Percentiles rank a stretch among this genome's conserved stretches.
Conservation (phyloP, 2,888 invertebrate species). For the Colletes collaris region DNA sequence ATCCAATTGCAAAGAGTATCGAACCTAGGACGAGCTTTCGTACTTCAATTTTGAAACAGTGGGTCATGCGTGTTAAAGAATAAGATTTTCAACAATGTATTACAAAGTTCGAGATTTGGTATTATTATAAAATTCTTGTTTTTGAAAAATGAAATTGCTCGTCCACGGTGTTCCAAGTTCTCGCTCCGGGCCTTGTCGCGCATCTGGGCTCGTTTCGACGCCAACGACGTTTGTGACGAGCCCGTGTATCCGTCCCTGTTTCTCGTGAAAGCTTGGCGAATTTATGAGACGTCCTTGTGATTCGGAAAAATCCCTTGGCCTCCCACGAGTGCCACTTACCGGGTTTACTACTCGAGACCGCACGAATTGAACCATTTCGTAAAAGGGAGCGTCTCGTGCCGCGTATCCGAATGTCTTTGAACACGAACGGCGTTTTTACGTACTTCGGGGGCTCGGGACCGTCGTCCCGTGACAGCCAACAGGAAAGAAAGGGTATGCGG, state of each 20-base stretch:
- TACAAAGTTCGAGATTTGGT: no score
- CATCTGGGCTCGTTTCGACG: slow-evolving; percentile 44
- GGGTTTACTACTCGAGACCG: slow-evolving; percentile 33
- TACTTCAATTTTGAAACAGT: no score
- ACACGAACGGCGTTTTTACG: slow-evolving; percentile 13
- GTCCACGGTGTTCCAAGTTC: slow-evolving; percentile 21
- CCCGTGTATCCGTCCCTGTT: slow-evolving; percentile 8
- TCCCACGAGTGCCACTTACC: slow-evolving; percentile 40
- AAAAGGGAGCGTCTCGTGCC: slow-evolving; percentile 2
- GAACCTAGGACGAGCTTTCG: no score
- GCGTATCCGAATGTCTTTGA: slow-evolving; percentile 40
- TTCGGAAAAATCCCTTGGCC: slow-evolving; percentile 44
- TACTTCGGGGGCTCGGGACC: no score
- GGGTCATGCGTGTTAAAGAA: no score
- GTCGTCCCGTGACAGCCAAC: no score
- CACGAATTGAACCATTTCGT: slow-evolving; percentile 41
- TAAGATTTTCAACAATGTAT: no score
- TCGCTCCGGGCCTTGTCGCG: slow-evolving; percentile 35
- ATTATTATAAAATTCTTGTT: no score
- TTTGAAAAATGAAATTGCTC: no score
- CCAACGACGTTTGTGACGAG: slow-evolving; percentile 51
- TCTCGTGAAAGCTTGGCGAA: slow-evolving; percentile 28
- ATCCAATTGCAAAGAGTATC: no score
- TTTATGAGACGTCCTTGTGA: slow-evolving; percentile 44
- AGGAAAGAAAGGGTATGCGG: no score